Evolutionary conservation across 2,888 invertebrate genomes (phyloP).

Genomic region (Heteromyza rotundicornis): DNA sequence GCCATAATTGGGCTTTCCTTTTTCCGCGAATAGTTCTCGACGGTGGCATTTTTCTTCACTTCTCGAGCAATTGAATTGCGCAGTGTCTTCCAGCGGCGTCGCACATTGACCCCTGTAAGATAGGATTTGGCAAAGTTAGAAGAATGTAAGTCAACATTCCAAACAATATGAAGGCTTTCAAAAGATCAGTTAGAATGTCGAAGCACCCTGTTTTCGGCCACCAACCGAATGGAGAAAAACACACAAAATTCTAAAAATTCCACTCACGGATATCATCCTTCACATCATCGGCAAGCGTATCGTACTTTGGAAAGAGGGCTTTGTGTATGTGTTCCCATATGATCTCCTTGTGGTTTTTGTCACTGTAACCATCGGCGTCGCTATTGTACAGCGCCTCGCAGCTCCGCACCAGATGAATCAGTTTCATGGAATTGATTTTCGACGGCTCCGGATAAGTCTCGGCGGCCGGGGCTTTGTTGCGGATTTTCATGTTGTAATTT

Average conservation of each 20-base stretch:
- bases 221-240: too few relatives aligned
- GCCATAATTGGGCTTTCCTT: constrained; percentile 29
- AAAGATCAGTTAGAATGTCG: too few relatives aligned
- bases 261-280: constrained; percentile 34
- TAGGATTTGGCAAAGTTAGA: too few relatives aligned
- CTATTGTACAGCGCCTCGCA: constrained; percentile 34
- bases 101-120: constrained; percentile 32
- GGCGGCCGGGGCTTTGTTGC: too few relatives aligned
- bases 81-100: constrained; percentile 39
- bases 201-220: too few relatives aligned
- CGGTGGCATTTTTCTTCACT: constrained; percentile 28
- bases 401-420: constrained; percentile 33
- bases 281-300: constrained; percentile 14
- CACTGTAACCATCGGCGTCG: constrained; percentile 27
- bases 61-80: constrained; percentile 36
- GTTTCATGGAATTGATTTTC: constrained; percentile 29
- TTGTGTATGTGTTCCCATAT: constrained; percentile 34
- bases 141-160: too few relatives aligned
- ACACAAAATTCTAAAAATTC: neutral
- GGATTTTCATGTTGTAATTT: too few relatives aligned
- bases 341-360: constrained; percentile 29
- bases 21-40: constrained; percentile 24
- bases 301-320: constrained; percentile 31
- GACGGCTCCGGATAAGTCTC: neutral
- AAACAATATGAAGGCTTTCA: too few relatives aligned